Conservation (phyloP, 2,888 invertebrate species). For the Trilocha varians region DNA sequence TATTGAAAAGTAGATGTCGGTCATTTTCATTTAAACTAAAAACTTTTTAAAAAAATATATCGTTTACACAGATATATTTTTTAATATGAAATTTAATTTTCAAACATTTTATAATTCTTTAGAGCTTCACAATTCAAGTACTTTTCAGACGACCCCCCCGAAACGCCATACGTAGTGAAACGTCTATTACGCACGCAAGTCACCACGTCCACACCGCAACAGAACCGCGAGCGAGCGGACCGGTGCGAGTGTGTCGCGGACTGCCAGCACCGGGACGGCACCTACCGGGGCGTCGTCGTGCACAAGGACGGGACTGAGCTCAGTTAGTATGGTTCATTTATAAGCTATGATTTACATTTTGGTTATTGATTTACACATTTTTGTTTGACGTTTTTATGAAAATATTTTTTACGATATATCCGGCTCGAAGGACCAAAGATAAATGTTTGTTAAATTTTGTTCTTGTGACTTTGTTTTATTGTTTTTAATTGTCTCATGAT, state of each 20-base stretch:
- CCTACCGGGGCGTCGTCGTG: conserved; percentile 51
- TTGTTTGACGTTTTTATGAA: too few relatives aligned
- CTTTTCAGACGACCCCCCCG: conserved; percentile 34
- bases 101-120: too few relatives aligned
- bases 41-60: too few relatives aligned
- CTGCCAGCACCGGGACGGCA: conserved; percentile 42
- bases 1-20: too few relatives aligned
- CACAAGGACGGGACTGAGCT: conserved; percentile 64
- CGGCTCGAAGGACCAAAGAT: too few relatives aligned
- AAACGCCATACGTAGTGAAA: conserved; percentile 39
- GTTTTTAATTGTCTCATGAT: too few relatives aligned
- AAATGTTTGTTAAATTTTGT: too few relatives aligned
- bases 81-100: too few relatives aligned
- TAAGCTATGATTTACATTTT: neutral
- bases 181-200: conserved; percentile 37
- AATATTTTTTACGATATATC: too few relatives aligned
- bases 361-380: neutral
- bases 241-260: conserved; percentile 19
- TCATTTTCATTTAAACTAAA: too few relatives aligned
- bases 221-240: conserved; percentile 33
- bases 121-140: neutral
- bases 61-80: too few relatives aligned
- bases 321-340: conserved; percentile 28
- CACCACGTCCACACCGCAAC: conserved; percentile 57
- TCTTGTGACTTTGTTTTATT: too few relatives aligned